A percentile compares a stretch with the other conserved stretches of the same genome.
These are phyloP conservation scores for Schizopygopsis pylzovi DNA, from an alignment of 2,797 vertebrate species.

Conservation along the genomic window DNA sequence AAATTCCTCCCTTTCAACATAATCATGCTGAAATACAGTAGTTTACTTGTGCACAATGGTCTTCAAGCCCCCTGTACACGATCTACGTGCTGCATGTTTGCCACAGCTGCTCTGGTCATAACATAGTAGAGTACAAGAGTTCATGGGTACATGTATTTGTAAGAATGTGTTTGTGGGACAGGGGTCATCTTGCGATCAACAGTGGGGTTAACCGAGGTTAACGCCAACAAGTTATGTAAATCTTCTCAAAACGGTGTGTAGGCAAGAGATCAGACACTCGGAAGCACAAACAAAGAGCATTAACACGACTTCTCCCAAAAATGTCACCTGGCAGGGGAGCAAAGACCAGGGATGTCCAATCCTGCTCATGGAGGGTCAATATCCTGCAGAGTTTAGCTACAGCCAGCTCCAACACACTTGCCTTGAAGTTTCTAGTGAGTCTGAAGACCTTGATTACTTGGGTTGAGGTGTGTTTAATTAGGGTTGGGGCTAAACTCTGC, in stretches of 20 bases:
- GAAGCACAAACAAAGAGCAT: slow-evolving; percentile 35
- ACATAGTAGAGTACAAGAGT: slow-evolving; percentile 51
- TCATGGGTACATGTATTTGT: slow-evolving; percentile 49
- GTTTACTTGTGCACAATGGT: not conserved
- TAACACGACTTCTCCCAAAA: slow-evolving; percentile 1
- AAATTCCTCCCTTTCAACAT: not conserved
- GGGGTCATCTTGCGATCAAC: slow-evolving; percentile 43
- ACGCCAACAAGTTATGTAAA: slow-evolving; percentile 46
- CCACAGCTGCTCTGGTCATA: slow-evolving; percentile 44
- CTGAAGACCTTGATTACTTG: not conserved
- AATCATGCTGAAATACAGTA: not conserved
- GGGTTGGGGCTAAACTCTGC: not conserved
- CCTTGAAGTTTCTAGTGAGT: not conserved
- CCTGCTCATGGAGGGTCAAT: not conserved
- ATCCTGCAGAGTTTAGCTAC: not conserved
- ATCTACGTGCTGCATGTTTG: slow-evolving; percentile 59
- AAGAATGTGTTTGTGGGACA: slow-evolving; percentile 49
- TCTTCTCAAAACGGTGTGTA: slow-evolving; percentile 30
- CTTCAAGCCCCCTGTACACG: not conserved
- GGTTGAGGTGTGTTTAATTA: not conserved
- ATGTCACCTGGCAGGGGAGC: slow-evolving; percentile 1
- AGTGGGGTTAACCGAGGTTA: slow-evolving; percentile 48
- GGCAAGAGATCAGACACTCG: slow-evolving; percentile 34
- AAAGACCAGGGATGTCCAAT: not conserved
- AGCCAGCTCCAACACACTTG: not conserved